Evolutionary conservation across 1,140 invertebrate species (phyloP), one percentile per base, ranked within the genome.

Genomic region (Solen grandis): DNA sequence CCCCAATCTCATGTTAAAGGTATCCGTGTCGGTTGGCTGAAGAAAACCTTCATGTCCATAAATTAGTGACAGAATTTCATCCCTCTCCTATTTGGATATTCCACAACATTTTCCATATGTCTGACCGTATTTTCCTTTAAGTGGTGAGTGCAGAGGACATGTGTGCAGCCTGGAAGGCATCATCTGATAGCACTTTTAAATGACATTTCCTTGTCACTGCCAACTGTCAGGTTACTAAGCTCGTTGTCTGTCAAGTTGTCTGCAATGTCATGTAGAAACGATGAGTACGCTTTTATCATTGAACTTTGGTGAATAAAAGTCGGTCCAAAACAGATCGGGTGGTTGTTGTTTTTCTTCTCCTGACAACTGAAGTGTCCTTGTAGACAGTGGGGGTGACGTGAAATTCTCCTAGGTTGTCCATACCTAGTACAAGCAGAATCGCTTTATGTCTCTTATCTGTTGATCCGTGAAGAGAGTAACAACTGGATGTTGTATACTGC

Each of bases 311-410:
- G 55, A 29, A 75, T 29, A 35, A 75, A 1, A 19, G 38, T 52
- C 29, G 59, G 55, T 25, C 36, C 55, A 62, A 74, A 75, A 50
- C 59, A 75, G 16, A 63, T 63, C 1, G 72, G 59, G 33, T 60
- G 59, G 3, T 75, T 55, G 5, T 57, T 59, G n/a, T n/a, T 33
- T 10, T 73, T 57, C 3, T 2, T 57, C 54, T 3, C 27, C 27
- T 35, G 10, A 59, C 22, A 22, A 73, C 31, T 10, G 50, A 59
- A 16, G 4, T 5, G 52, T 73, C 54, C 31, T 73, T 73, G 33
- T 33, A 73, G 13, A 73, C 69, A 1, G 69, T 59, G 25, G 69
- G 69, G 2, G 69, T 73, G 35, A 59, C 69, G 36, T 73, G 69
- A 29, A 73, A 73, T 25, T 73, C 69, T 4, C 50, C 69, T 57